These are phyloP conservation scores for Epinotia ramella DNA, from an alignment of 2,888 invertebrate genomes.

Conservation along the genomic window DNA sequence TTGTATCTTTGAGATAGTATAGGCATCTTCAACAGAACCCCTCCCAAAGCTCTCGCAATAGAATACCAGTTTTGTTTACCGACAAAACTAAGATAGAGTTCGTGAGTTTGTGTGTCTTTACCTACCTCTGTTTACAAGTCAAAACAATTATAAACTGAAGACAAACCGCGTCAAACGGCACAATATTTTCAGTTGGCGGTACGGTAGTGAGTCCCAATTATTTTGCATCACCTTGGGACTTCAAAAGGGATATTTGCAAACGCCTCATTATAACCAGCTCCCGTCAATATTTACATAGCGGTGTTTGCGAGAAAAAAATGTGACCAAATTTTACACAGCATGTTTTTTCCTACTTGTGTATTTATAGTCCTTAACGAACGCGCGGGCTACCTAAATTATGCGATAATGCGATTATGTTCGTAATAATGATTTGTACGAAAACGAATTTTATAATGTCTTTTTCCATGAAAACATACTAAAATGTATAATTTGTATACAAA, in stretches of 20 bases:
- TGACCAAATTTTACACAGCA: not conserved
- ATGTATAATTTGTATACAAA: too few relatives aligned
- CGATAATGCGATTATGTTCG: too few relatives aligned
- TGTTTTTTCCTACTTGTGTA: not conserved
- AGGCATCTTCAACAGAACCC: not conserved
- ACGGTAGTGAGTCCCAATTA: constrained; percentile 38
- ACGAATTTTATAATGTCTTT: too few relatives aligned
- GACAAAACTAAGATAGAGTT: not conserved
- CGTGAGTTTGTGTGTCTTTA: too few relatives aligned
- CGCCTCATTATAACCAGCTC: constrained; percentile 40
- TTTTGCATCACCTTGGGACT: constrained; percentile 33
- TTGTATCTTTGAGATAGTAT: too few relatives aligned
- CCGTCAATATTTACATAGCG: constrained; percentile 36
- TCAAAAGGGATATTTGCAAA: constrained; percentile 41
- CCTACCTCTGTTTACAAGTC: not conserved
- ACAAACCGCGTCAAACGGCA: constrained; percentile 14
- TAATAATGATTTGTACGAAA: too few relatives aligned
- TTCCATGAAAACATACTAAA: too few relatives aligned
- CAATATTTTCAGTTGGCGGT: constrained; percentile 4
- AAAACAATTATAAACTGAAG: constrained; percentile 2
- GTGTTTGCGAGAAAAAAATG: constrained; percentile 21
- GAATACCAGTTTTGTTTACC: not conserved
- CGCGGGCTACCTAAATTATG: not conserved
- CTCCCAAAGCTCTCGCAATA: too few relatives aligned
- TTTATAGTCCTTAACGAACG: not conserved